Evolutionary conservation across 2,113 vertebrate genomes (phyloP), one percentile per base, ranked within the genome.

Genomic region (Thunnus maccoyii): DNA sequence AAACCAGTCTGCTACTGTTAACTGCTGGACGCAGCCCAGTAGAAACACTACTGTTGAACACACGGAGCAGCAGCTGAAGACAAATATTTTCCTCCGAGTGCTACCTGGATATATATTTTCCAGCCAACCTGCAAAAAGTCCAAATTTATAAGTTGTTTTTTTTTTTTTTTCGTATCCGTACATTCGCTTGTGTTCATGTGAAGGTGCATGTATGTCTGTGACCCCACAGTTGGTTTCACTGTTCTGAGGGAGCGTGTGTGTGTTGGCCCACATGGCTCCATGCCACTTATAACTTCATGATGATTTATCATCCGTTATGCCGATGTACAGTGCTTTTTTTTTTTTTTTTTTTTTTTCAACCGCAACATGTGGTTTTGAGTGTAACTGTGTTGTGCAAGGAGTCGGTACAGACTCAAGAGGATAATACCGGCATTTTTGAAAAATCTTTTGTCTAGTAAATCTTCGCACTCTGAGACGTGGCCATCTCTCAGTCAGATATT

Each of bases 361-460:
- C 18, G 3, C 72, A 78, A 78, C 88, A 89, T 89, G 69, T 83
- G 85, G 79, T 72, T 74, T 69, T 72, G 68, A 70, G 78, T 46
- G 64, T 12, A 46, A 46, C 57, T 44, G 17, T 73, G 70, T 72
- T 75, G 86, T 68, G 75, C 47, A 64, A 64, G 47, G 32, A 85
- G 48, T 77, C 72, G 20, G 54, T 3, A 7, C 55, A 25, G 54
- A 8, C 57, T 86, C 69, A 56, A 30, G 66, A 76, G 58, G 63
- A 82, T 82, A 77, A 87, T 5, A 56, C 50, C 44, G 30, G 18
- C 58, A 71, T 58, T 72, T 89, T 44, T 48, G 1, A 61, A 48
- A 68, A 57, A 65, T 46, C 55, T 55, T 30, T 61, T 56, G 69
- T 65, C 60, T 55, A 2, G 58, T 67, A 20, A 72, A 57, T 54